These are phyloP conservation scores for Crotalus helleri DNA, from an alignment of 2,113 vertebrate species.

Conservation along the genomic window DNA sequence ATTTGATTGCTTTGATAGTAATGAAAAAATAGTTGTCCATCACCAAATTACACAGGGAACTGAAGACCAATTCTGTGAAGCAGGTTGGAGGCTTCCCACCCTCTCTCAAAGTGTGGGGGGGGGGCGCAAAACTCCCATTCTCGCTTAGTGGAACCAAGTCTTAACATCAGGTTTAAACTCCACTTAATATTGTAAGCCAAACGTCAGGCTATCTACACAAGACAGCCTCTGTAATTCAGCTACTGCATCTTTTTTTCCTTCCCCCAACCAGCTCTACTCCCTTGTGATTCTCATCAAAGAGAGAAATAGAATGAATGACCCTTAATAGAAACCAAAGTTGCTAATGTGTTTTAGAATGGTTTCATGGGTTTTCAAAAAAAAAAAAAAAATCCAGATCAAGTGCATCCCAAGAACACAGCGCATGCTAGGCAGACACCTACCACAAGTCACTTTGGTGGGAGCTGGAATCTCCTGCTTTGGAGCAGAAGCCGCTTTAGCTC, in stretches of 20 bases:
- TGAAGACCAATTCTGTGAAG: neutral
- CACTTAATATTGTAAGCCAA: neutral
- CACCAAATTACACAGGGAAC: neutral
- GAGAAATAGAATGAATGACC: neutral
- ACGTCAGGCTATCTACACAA: neutral
- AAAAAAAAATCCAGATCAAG: neutral
- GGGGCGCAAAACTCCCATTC: neutral
- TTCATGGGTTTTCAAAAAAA: neutral
- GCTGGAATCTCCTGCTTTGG: constrained; percentile 41
- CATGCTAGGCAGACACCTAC: constrained; percentile 68
- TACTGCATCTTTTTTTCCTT: neutral
- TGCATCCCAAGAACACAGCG: neutral
- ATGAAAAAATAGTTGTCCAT: neutral
- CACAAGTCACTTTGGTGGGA: constrained; percentile 78
- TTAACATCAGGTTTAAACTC: neutral
- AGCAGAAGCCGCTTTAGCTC: constrained; percentile 22
- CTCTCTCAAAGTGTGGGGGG: neutral
- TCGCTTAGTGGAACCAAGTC: neutral
- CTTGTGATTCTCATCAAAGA: neutral
- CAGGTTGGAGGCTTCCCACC: neutral
- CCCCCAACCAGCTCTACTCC: neutral
- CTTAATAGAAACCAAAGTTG: constrained; percentile 4
- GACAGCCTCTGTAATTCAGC: neutral
- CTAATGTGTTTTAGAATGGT: neutral
- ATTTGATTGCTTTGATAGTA: neutral